phyloP scores from a whole-genome alignment of 2,113 vertebrate genomes.

The Mystacornis crossleyi region DNA sequence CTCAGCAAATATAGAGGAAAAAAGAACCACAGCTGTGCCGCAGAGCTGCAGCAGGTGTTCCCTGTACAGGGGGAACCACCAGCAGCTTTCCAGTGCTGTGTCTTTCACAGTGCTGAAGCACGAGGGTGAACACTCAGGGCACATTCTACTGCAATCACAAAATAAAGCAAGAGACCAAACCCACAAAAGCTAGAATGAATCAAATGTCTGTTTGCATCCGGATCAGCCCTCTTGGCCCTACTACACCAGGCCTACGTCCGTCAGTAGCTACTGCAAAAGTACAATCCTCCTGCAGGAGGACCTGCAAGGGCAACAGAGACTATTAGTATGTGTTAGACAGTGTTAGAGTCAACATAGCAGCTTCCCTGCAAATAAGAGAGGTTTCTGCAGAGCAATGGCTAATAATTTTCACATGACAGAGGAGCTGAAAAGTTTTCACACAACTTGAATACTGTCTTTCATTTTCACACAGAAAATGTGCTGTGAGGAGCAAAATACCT shows the following conservation, averaged over 20 bases:
- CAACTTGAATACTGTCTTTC: not conserved
- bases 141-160: not conserved
- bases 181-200: not conserved
- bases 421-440: not conserved
- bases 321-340: not conserved
- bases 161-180: not conserved
- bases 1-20: not conserved
- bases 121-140: accelerated
- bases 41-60: not conserved
- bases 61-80: not conserved
- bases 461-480: not conserved
- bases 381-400: not conserved
- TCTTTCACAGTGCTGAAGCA: not conserved
- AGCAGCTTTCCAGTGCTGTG: not conserved
- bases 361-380: not conserved
- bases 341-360: not conserved
- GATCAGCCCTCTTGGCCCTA: not conserved
- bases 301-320: not conserved
- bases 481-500: not conserved
- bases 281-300: not conserved
- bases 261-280: not conserved
- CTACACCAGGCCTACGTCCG: not conserved
- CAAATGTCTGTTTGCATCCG: not conserved
- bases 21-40: not conserved
- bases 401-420: not conserved